Conservation (phyloP, 2,888 invertebrate species). For the Pardosa pseudoannulata region DNA sequence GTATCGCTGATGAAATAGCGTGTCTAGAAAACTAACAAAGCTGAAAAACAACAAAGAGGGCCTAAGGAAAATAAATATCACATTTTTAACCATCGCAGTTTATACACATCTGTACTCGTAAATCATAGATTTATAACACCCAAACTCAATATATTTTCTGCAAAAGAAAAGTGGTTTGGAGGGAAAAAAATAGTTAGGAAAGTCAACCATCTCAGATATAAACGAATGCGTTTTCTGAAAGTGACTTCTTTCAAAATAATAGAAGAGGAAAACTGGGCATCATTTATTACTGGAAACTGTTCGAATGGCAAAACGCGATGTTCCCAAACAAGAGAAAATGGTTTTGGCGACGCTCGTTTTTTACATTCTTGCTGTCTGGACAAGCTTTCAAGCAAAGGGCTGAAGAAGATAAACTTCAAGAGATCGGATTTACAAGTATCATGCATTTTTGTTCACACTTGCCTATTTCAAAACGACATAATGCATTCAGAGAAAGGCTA, state of each 20-base stretch:
- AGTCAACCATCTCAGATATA: slow-evolving; percentile 5
- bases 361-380: neutral
- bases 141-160: neutral
- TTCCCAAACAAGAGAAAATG: slow-evolving; percentile 10
- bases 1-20: too few relatives aligned
- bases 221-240: neutral
- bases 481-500: too few relatives aligned
- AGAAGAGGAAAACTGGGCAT: neutral
- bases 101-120: neutral
- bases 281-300: neutral
- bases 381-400: neutral
- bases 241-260: slow-evolving; percentile 5
- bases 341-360: neutral
- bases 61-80: too few relatives aligned
- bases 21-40: too few relatives aligned
- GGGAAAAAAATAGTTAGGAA: neutral
- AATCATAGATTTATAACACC: neutral
- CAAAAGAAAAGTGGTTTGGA: neutral
- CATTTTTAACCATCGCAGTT: too few relatives aligned
- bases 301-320: neutral
- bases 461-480: too few relatives aligned
- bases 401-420: neutral
- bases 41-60: too few relatives aligned
- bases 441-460: too few relatives aligned
- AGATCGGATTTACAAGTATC: too few relatives aligned